Evolutionary conservation across 2,888 invertebrate species (phyloP).

Genomic region (Drosophila buzzatii): DNA sequence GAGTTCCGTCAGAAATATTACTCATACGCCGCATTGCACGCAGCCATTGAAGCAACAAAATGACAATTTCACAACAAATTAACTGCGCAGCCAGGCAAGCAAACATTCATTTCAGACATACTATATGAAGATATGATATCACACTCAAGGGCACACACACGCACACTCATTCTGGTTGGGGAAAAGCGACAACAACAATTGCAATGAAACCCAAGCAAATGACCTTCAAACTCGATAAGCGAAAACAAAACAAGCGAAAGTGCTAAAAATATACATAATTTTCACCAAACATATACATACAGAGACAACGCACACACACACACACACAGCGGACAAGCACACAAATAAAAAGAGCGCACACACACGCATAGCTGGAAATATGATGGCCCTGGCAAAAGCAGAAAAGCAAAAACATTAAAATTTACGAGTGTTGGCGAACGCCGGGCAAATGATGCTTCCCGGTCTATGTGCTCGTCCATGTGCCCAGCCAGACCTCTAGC

Average conservation of each 20-base stretch:
- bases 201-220: conserved; percentile 71
- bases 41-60: conserved; percentile 75
- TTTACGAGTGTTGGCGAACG: conserved; percentile 62
- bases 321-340: conserved; percentile 8
- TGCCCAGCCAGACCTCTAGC: conserved; percentile 33
- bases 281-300: conserved; percentile 47
- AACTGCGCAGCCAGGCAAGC: conserved; percentile 71
- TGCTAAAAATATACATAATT: conserved; percentile 81
- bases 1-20: conserved; percentile 58
- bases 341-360: conserved; percentile 13
- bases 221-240: conserved; percentile 81
- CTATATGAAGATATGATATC: conserved; percentile 64
- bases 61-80: conserved; percentile 80
- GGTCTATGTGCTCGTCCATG: conserved; percentile 41
- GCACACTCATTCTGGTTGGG: neutral
- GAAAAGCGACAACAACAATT: conserved; percentile 41
- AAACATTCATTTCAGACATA: conserved; percentile 51
- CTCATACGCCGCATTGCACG: conserved; percentile 76
- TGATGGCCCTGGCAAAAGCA: conserved; percentile 65
- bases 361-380: conserved; percentile 58
- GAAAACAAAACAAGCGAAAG: conserved; percentile 81
- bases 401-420: conserved; percentile 74
- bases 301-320: conserved; percentile 6
- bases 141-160: conserved; percentile 40
- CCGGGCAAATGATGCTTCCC: conserved; percentile 70